phyloP scores from a whole-genome alignment of 2,888 invertebrate genomes.

The Pilophorus perplexus region DNA sequence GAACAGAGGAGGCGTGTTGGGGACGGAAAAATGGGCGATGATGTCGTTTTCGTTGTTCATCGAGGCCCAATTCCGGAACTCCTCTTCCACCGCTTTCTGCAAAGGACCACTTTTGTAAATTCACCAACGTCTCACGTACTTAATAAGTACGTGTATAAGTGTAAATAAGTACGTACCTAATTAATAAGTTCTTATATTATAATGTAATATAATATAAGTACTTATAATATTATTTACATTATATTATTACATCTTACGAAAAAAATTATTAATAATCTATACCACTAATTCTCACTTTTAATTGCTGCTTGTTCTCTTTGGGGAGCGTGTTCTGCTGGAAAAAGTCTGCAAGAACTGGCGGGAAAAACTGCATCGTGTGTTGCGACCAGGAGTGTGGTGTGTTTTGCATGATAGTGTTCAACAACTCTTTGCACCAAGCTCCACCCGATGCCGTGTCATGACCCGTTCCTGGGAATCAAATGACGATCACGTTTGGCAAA shows the following conservation, averaged over 20 bases:
- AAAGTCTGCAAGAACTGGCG: conserved; percentile 83
- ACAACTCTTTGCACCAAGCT: conserved; percentile 85
- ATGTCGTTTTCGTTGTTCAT: conserved; percentile 97
- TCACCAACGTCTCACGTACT: neutral
- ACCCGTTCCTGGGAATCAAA: conserved; percentile 52
- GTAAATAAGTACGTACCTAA: neutral
- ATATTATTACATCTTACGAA: neutral
- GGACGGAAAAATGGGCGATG: conserved; percentile 90
- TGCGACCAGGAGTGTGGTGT: conserved; percentile 95
- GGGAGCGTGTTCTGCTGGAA: conserved; percentile 79
- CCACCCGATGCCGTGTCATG: conserved; percentile 64
- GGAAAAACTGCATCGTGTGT: conserved; percentile 89
- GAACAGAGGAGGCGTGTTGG: conserved; percentile 87
- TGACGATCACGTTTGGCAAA: neutral
- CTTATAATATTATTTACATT: neutral
- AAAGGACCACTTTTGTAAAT: conserved; percentile 11
- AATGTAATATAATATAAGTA: neutral
- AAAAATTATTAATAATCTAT: too few relatives aligned
- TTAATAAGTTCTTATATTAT: neutral
- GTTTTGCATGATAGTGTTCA: conserved; percentile 86
- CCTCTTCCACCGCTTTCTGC: conserved; percentile 85
- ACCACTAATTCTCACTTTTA: conserved; percentile 62
- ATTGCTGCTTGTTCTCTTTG: conserved; percentile 83
- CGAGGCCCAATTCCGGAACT: conserved; percentile 92
- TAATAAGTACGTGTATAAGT: neutral